Percentiles rank a stretch among this genome's conserved stretches.
Conservation (phyloP, 2,797 vertebrate genomes). For the Sparus aurata region DNA sequence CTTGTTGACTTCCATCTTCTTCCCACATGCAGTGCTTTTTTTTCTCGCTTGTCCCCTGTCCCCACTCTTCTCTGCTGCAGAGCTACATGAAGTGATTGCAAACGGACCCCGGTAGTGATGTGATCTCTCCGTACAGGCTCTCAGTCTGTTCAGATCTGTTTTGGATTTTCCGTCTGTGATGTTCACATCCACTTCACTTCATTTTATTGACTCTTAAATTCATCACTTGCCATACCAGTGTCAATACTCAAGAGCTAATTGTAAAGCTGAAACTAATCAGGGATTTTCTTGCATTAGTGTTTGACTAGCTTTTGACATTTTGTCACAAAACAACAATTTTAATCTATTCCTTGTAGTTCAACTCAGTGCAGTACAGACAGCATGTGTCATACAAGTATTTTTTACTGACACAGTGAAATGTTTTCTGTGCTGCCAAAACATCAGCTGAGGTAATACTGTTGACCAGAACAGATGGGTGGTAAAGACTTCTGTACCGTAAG, state of each 20-base stretch:
- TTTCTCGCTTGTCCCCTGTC: slow-evolving; percentile 41
- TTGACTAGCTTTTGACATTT: neutral
- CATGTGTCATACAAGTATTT: neutral
- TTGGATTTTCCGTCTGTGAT: slow-evolving; percentile 27
- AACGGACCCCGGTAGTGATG: slow-evolving; percentile 56
- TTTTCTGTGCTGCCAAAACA: neutral
- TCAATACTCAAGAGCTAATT: neutral
- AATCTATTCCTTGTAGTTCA: neutral
- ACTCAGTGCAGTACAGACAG: neutral
- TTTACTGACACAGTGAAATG: slow-evolving; percentile 2
- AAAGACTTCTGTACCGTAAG: slow-evolving; percentile 9
- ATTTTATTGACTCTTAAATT: neutral
- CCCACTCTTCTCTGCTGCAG: slow-evolving; percentile 73
- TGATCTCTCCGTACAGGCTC: slow-evolving; percentile 18
- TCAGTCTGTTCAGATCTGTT: slow-evolving; percentile 26
- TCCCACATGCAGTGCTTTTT: slow-evolving; percentile 42
- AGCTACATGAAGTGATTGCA: slow-evolving; percentile 82
- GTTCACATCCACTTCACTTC: slow-evolving; percentile 15
- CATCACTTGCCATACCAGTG: neutral
- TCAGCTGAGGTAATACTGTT: slow-evolving; percentile 11
- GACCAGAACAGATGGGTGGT: slow-evolving; percentile 31
- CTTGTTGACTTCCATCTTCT: slow-evolving; percentile 30
- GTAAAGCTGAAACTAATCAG: slow-evolving; percentile 1
- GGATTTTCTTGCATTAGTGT: neutral
- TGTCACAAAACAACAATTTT: neutral